Evolutionary conservation across 2,113 vertebrate species (phyloP), one percentile per base, ranked within the genome.

Genomic region (Pachyramphus minor): DNA sequence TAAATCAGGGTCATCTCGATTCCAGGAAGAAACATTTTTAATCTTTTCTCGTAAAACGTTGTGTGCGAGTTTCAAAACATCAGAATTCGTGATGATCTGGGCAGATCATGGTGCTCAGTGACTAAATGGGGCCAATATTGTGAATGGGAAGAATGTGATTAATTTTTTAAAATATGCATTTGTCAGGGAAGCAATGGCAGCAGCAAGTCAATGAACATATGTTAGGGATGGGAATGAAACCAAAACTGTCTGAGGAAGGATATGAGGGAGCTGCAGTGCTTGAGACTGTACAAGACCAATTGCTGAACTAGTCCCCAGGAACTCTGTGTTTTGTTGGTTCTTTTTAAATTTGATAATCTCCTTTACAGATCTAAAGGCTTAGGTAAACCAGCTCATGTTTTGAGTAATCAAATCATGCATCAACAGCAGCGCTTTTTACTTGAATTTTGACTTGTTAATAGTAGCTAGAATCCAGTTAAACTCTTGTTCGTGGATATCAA

Each of bases 191-290:
- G 83, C 81, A 92, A 49, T 91, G 80, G 87, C 78, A 93, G 9
- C 66, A 79, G 62, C 44, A 60, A 81, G 73, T 72, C 91, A 93
- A 30, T 81, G 93, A 95, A 53, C 93, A 78, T 92, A 88, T 92
- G 91, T 81, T 80, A 44, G 93, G 77, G 69, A 55, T 78, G 95
- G 93, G 94, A 92, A 81, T 39, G 89, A 20, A 87, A 89, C 77
- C 93, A 91, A 78, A 84, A 73, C 1, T 50, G 18, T 14, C 45
- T 74, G 12, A 20, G 31, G 90, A 28, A 71, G 82, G 76, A 59
- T 76, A 35, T 44, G 86, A 89, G 90, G 64, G 58, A 80, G 63
- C 95, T 87, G 79, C 49, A 53, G 4, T 50, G 24, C 71, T 59
- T 25, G 1, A 21, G 72, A 11, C 27, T 52, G 49, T 49, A 2